Evolutionary conservation across 2,797 vertebrate genomes (phyloP).

Genomic region (Anolis apletophallus): DNA sequence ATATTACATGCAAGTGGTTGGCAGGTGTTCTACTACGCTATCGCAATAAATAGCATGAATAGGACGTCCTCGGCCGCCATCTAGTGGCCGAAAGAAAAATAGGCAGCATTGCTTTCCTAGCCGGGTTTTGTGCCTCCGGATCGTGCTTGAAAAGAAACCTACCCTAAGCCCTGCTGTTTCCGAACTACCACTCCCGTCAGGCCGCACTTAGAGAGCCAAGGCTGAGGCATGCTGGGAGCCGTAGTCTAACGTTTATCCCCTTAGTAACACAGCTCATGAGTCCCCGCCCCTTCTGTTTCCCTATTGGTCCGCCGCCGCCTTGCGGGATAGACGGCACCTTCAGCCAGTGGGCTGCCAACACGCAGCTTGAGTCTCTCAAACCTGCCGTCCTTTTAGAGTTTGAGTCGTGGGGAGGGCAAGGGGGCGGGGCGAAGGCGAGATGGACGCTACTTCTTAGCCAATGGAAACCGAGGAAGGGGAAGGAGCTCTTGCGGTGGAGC

Average conservation of each 20-base stretch:
- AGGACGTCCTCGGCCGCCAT: not conserved
- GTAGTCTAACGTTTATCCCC: too few relatives aligned
- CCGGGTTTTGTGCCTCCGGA: too few relatives aligned
- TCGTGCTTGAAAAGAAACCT: too few relatives aligned
- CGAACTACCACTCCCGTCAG: not conserved
- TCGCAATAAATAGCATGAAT: too few relatives aligned
- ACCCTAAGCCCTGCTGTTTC: too few relatives aligned
- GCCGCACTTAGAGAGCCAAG: too few relatives aligned
- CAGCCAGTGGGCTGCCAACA: not conserved
- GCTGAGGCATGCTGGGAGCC: too few relatives aligned
- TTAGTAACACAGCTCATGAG: too few relatives aligned
- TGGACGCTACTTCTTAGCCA: not conserved
- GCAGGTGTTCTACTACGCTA: too few relatives aligned
- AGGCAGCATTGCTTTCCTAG: too few relatives aligned
- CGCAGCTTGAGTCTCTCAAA: constrained; percentile 28
- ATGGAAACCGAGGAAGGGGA: not conserved
- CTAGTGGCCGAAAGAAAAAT: not conserved
- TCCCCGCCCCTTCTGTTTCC: not conserved
- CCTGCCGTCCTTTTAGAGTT: rapidly evolving
- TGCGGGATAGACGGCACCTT: rapidly evolving
- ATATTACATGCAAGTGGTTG: too few relatives aligned
- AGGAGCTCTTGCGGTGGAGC: not conserved
- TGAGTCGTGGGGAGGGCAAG: not conserved
- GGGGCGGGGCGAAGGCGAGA: not conserved
- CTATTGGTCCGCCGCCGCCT: rapidly evolving